Evolutionary conservation across 2,113 vertebrate species (phyloP).

Genomic region (Scalopus aquaticus): DNA sequence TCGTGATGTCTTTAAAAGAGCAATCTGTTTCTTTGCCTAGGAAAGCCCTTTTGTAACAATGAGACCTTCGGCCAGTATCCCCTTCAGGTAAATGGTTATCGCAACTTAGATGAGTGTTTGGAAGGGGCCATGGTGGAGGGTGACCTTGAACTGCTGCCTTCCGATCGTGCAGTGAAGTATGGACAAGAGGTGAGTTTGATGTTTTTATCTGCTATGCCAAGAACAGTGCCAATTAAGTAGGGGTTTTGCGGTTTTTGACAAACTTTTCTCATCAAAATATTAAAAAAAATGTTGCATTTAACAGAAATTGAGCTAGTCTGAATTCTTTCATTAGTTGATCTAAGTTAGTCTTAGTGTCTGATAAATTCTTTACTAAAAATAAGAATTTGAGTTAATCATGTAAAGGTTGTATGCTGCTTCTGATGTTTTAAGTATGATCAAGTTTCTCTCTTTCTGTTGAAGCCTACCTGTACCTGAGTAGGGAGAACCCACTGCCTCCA

Average conservation of each 20-base stretch:
- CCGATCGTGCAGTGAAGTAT: constrained; percentile 85
- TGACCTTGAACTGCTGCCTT: constrained; percentile 90
- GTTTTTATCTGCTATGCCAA: constrained; percentile 2
- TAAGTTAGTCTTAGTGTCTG: constrained; percentile 16
- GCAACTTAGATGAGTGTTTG: constrained; percentile 94
- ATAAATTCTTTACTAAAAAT: constrained; percentile 49
- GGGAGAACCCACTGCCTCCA: constrained; percentile 84
- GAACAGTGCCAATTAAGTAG: not conserved
- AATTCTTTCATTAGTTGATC: not conserved
- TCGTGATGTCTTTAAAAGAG: not conserved
- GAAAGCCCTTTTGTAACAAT: constrained; percentile 92
- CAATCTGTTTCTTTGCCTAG: constrained; percentile 80
- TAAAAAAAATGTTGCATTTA: not conserved
- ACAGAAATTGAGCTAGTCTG: not conserved
- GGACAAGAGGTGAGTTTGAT: constrained; percentile 91
- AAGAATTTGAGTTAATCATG: constrained; percentile 50
- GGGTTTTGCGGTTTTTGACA: not conserved
- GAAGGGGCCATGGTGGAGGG: constrained; percentile 97
- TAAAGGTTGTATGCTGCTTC: constrained; percentile 69
- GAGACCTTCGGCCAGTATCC: constrained; percentile 99
- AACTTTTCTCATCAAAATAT: not conserved
- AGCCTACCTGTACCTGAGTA: constrained; percentile 84
- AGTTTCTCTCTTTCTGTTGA: constrained; percentile 86
- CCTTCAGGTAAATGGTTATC: constrained; percentile 97
- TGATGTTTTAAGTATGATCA: constrained; percentile 81